phyloP scores from a whole-genome alignment of 2,888 invertebrate species.

The Agrotis ipsilon region DNA sequence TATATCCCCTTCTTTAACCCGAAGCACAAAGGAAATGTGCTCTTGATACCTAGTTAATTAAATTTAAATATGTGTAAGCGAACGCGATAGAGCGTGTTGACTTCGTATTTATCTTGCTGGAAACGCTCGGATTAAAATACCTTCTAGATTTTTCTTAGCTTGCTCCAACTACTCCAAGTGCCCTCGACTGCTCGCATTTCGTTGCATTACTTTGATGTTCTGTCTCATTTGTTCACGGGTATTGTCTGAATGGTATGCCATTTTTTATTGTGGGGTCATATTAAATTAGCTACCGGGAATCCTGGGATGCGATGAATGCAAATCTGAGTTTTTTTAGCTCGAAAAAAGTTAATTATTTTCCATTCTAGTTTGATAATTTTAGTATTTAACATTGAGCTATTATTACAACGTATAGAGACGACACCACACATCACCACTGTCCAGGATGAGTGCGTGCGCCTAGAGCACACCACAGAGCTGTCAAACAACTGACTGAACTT shows the following conservation, averaged over 20 bases:
- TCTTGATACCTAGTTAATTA: conserved; percentile 84
- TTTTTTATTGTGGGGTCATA: background rate
- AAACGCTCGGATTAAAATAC: conserved; percentile 51
- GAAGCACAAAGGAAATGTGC: conserved; percentile 82
- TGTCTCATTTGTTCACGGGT: conserved; percentile 3
- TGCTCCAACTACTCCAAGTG: conserved; percentile 21
- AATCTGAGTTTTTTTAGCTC: too few relatives aligned
- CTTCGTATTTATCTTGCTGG: conserved; percentile 67
- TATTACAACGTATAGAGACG: too few relatives aligned
- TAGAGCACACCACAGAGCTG: too few relatives aligned
- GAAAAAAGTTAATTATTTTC: too few relatives aligned
- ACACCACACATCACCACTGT: too few relatives aligned
- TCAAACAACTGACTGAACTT: too few relatives aligned
- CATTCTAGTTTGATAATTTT: too few relatives aligned
- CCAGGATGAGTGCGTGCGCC: too few relatives aligned
- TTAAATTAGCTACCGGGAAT: background rate
- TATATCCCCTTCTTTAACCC: conserved; percentile 76
- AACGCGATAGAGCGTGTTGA: conserved; percentile 61
- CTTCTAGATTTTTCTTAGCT: conserved; percentile 59
- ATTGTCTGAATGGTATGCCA: background rate
- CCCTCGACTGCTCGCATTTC: background rate
- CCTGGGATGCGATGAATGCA: too few relatives aligned
- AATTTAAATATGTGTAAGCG: conserved; percentile 80
- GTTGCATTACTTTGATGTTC: conserved; percentile 28
- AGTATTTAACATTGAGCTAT: too few relatives aligned